Base-by-base conservation (phyloP, 2,113 vertebrate genomes). In the Henicopernis longicauda region DNA sequence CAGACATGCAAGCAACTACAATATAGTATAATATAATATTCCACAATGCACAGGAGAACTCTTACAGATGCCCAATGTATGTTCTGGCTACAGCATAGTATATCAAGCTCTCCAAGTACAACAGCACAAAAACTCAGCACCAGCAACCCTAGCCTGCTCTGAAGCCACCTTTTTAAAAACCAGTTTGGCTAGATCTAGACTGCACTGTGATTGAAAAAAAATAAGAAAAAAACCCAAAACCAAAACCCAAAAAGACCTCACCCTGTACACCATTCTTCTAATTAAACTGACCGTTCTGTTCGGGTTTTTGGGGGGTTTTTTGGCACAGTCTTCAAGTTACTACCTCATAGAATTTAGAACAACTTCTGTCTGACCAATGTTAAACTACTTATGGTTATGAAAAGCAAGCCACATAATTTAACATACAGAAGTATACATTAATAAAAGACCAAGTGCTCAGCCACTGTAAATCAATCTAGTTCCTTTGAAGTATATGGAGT, bases 141-240 rank as follows among this genome's bases (percentile, higher is more conserved):
- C 76, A 61, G 27, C 44, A 42, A 78, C 42, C 8, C 22, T 31
- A 67, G 44, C 6, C 44, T 22, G 8, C 13, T 76, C 25, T 55
- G 15, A 89, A 86, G 22, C 22, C 13, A 69, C 40, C 7, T 29
- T 50, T 67, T 69, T 49, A 36, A 54, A 61, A 80, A 69, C 31
- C 19, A 54, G 16, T 73, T 72, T 74, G 54, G 26, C 40, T 73
- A 80, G 13, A 77, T 38, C 8, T 66, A 36, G 11, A 40, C 13
- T 50, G 49, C 5, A 70, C 10, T 21, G 15, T 42, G 20, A 78
- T 23, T 54, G 3, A 13, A 47, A 71, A 34, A 49, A 38, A 50
- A 25, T 10, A 34, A n/a, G 14, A 8, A 19, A 22, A 54, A 17
- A 15, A 15, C 0, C 1, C 0, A 21, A 50, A 59, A 22, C 3